Percentiles rank a stretch among this genome's conserved stretches.
Evolutionary conservation across 2,113 vertebrate genomes (phyloP).

Genomic region (Pedetes capensis): DNA sequence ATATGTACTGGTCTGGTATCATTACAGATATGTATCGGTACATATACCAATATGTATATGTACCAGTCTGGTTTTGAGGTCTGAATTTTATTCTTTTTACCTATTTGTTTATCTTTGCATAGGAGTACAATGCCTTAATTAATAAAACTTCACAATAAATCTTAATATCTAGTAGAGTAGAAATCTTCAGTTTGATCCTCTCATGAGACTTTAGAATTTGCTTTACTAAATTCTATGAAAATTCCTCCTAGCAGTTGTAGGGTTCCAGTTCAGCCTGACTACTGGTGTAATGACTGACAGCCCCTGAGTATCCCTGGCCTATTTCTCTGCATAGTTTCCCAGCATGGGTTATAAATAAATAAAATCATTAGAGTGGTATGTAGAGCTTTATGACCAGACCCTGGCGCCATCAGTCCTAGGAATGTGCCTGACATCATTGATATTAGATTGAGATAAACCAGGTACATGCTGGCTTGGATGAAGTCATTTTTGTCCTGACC

Average conservation of each 20-base stretch:
- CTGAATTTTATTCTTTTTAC: not conserved
- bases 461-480: not conserved
- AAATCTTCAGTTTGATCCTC: not conserved
- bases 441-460: not conserved
- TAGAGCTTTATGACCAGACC: not conserved
- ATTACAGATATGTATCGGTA: too few relatives aligned
- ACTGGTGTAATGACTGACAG: not conserved
- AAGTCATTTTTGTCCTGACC: not conserved
- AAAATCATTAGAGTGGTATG: not conserved
- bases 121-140: not conserved
- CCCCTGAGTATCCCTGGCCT: not conserved
- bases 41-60: too few relatives aligned
- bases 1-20: too few relatives aligned
- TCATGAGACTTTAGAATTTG: not conserved
- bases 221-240: not conserved
- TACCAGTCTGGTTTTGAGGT: not conserved
- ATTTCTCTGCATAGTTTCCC: not conserved
- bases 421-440: not conserved
- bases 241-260: not conserved
- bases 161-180: not conserved
- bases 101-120: not conserved
- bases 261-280: not conserved
- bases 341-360: not conserved
- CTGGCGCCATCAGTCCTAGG: not conserved
- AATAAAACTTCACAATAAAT: not conserved